Base-by-base conservation (phyloP, 2,888 invertebrate species). In the Nebria salina region DNA sequence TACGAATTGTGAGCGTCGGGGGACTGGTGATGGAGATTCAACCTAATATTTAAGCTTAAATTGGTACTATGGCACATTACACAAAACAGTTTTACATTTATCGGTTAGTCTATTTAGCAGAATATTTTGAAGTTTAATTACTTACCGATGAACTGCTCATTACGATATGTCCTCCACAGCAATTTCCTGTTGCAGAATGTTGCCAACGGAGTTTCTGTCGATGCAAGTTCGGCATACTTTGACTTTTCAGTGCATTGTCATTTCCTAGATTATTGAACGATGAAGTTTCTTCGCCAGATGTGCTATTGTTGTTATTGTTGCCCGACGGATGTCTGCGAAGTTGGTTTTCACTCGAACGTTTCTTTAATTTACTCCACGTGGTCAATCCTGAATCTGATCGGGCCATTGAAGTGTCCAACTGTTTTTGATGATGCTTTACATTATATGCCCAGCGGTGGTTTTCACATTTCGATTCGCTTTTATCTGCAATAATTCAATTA, bases 321-420 rank as follows among this genome's bases (percentile, higher is more conserved):
- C 94, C 95, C 81, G 95, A 95, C 77, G 95, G 95, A 90, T 95
- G 95, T 92, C 93, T 91, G 86, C 92, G 91, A 86, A 93, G 89
- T 84, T 92, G 92, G 82, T 88, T 87, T 85, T 93, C 92, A 88
- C 91, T 91, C 86, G 91, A 92, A 86, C 93, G 93, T 87, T 93
- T 93, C 90, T 95, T 95, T 86, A 96, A 90, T 88, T 96, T 96
- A 89, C 96, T 95, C 95, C 96, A 96, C 72, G 96, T 96, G 84
- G 96, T 96, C 89, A 95, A 94, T 85, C 95, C 95, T 86, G 95
- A 95, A 89, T 96, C 96, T 82, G 96, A 96, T 87, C 94, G 94
- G 83, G 95, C 95, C 96, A 97, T 96, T 85, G 95, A 95, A 83
- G 93, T 92, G 86, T 95, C 94, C 88, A 86, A 79, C 8, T 84